Evolutionary conservation across 2,888 invertebrate species (phyloP).

Genomic region (Heteromyza rotundicornis): DNA sequence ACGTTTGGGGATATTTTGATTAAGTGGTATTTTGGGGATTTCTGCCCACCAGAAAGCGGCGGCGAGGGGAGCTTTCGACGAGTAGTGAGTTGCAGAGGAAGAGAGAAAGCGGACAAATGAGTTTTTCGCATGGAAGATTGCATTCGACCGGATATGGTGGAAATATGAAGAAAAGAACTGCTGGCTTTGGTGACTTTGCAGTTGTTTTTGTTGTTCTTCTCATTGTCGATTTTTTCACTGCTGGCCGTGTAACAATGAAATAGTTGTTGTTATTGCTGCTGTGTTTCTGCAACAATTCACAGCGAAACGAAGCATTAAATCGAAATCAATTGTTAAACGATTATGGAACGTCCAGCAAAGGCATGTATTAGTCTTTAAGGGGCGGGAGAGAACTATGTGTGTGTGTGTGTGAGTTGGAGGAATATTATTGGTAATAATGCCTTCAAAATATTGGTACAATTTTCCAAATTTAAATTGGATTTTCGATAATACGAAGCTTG

Average conservation of each 20-base stretch:
- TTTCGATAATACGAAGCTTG: no score
- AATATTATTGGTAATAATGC: no score
- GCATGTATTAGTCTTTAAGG: no score
- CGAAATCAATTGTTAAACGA: conserved; percentile 18
- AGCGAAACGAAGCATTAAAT: conserved; percentile 19
- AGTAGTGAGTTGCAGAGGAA: neutral
- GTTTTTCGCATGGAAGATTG: conserved; percentile 23
- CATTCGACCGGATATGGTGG: conserved; percentile 16
- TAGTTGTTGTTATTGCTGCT: conserved; percentile 11
- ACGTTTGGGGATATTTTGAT: conserved; percentile 26
- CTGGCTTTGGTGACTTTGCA: neutral
- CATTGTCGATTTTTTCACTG: conserved; percentile 13
- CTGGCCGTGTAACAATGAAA: no score
- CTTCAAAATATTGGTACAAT: no score
- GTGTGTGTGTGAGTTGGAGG: no score
- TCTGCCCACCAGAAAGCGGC: conserved; percentile 1
- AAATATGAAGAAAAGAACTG: conserved; percentile 4
- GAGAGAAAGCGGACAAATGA: conserved; percentile 19
- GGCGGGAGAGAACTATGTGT: neutral
- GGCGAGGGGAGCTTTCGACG: conserved; percentile 6
- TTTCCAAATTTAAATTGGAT: no score
- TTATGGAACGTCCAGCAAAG: conserved; percentile 8
- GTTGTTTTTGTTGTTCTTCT: neutral
- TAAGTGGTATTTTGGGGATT: conserved; percentile 21
- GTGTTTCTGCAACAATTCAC: conserved; percentile 15